Evolutionary conservation across 2,113 vertebrate genomes (phyloP), one percentile per base, ranked within the genome.

Genomic region (Rhynchopsitta pachyrhyncha): DNA sequence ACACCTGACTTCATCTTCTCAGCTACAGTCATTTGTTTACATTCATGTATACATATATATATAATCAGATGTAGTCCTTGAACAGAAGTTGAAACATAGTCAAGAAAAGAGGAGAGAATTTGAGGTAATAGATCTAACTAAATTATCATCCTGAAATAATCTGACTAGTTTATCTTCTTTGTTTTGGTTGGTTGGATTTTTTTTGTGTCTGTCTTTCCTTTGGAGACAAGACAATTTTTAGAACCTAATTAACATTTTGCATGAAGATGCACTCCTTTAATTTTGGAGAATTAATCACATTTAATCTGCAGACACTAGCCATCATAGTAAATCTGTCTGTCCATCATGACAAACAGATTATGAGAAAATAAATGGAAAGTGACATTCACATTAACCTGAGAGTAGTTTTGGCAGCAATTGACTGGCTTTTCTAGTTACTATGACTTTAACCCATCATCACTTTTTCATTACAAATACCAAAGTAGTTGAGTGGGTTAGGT

Each of bases 351-450:
- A 95, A 92, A 88, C 66, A 95, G 94, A 92, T 89, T 94, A 87
- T 93, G 90, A 94, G 94, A 97, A 96, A 92, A 94, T 92, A 96
- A 90, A 87, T 93, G 91, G 94, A 97, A 97, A 97, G 82, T 93
- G 88, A 92, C 93, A 86, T 89, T 90, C 90, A 73, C 68, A 92
- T 91, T 89, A 85, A 64, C 63, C 6, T 57, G 24, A 95, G 73
- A 92, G 76, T 80, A n/a, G 8, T 88, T 88, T 83, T 96, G 94
- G 95, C 95, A 97, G 77, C 63, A 46, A 63, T 41, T 20, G n/a
- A 87, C 82, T 83, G 77, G 84, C 88, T 98, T 93, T 97, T 92
- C 91, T 64, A 87, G 76, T 62, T 76, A 41, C 93, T 70, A 5
- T 77, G 66, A 78, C 78, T 94, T 94, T 90, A 91, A 84, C 68